A percentile compares a stretch with the other conserved stretches of the same genome.
phyloP scores from a whole-genome alignment of 2,888 invertebrate genomes.

The Sinhomidia bicolor region DNA sequence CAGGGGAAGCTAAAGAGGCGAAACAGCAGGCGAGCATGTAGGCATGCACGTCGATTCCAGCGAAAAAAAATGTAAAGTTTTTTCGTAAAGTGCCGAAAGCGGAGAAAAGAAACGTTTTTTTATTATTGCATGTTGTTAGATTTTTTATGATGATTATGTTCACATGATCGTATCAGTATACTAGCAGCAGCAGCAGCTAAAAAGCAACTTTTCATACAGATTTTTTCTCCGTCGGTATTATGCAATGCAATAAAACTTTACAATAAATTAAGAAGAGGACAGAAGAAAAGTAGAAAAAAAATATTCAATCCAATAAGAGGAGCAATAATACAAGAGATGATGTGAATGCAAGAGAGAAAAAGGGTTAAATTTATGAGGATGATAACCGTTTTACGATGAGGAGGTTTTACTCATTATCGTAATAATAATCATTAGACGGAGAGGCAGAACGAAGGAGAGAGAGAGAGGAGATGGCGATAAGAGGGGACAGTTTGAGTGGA shows the following conservation, averaged over 20 bases:
- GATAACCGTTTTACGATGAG: constrained; percentile 39
- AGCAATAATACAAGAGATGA: not conserved
- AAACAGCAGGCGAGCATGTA: constrained; percentile 45
- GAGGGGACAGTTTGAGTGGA: constrained; percentile 20
- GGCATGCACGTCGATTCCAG: not conserved
- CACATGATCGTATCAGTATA: constrained; percentile 14
- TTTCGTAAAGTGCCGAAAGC: constrained; percentile 22
- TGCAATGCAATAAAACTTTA: not conserved
- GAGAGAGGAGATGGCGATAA: not conserved
- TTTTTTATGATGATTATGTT: constrained; percentile 33
- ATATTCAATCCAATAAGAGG: not conserved
- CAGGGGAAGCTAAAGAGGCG: not conserved
- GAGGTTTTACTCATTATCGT: constrained; percentile 44
- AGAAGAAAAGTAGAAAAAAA: not conserved
- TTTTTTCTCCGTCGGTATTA: not conserved
- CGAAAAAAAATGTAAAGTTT: not conserved
- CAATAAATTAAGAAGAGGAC: not conserved
- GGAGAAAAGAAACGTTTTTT: constrained; percentile 1
- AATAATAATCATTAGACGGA: constrained; percentile 32
- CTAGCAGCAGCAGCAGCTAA: not conserved
- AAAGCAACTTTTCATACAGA: not conserved
- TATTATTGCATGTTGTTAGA: constrained; percentile 12
- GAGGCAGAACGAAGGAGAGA: not conserved
- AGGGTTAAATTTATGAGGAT: constrained; percentile 34
- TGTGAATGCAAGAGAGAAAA: not conserved